Base-by-base conservation (phyloP, 1,140 invertebrate species). In the Camponotus vicinus region DNA sequence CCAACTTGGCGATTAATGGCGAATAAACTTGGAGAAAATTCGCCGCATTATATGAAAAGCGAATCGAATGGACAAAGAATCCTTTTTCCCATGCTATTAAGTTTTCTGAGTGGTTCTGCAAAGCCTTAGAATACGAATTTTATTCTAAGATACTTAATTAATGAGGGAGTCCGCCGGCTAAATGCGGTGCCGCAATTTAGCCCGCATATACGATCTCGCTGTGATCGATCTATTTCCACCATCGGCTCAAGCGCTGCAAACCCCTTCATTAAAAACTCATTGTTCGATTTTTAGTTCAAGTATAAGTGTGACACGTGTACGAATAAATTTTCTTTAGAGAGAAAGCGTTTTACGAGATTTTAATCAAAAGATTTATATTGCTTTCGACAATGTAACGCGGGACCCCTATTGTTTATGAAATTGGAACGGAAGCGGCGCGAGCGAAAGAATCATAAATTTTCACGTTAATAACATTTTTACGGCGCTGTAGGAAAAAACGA, bases 71-170 rank as follows among this genome's bases (percentile, higher is more conserved):
- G 55, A 83, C 79, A 83, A 83, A 83, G 79, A 61, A 27, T 57
- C 15, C 40, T 75, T 83, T 83, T 61, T 61, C 55, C 8, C 18
- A 13, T 61, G 69, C 69, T 75, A 75, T 75, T 75, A 75, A 83
- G 40, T 73, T 83, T 83, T 83, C 57, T 13, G 32, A 83, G 69
- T 75, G 55, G 27, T 73, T 42, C 27, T 69, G 55, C 69, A 61
- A 83, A 83, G 69, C 55, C 27, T 82, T 13, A 27, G 55, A 73
- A 82, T 67, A 83, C 52, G 55, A 83, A 49, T 75, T 83, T 75
- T 75, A 57, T 83, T n/a, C 8, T 69, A 18, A 82, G 21, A 75
- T 61, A 82, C 78, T 82, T 82, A 83, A 83, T 83, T 83, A 83
- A 83, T 83, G 61, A 83, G 69, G 4, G 1, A 59, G 67, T 27